Evolutionary conservation across 2,113 vertebrate genomes (phyloP), one percentile per base, ranked within the genome.

Genomic region (Diadophis punctatus): DNA sequence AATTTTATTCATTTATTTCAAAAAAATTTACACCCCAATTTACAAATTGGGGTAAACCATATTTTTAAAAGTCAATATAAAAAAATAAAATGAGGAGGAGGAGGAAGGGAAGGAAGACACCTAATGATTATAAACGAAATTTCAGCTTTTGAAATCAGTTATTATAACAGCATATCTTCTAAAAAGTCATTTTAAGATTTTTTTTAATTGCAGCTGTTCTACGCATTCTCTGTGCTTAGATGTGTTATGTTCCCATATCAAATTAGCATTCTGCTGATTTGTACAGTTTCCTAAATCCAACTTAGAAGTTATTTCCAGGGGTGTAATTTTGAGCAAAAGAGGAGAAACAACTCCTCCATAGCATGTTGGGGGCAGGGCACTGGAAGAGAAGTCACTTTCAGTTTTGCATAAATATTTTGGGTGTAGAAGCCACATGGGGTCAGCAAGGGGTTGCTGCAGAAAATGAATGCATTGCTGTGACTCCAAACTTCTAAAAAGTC

Each of bases 241-340:
- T 63, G 80, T 30, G 56, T n/a, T 80, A 34, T 34, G 63, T 43
- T 51, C 90, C 86, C 48, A 56, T 58, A 58, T 56, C 34, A 25
- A 68, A 68, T 90, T 90, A 93, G 39, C 53, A 93, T 12, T 90
- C 55, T 90, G 30, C 80, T 91, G 63, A 91, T 22, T 39, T 12
- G 11, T 91, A 91, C 90, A 93, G 30, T 90, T 92, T 55, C 1
- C 1, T 34, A 48, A 58, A 84, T 16, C 14, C 85, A 2, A 90
- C 39, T 94, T 55, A 48, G 43, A 49, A 48, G 84, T 88, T 43
- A 8, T 49, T 90, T 87, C 48, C 48, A 90, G 23, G 85, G 86
- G 20, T 49, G 49, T 46, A 23, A 30, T 87, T 90, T 20, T 84
- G 91, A 90, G 58, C 87, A 58, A 51, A 93, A 23, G 16, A 90